Conservation (phyloP, 2,888 invertebrate genomes). For the Tinea pellionella region DNA sequence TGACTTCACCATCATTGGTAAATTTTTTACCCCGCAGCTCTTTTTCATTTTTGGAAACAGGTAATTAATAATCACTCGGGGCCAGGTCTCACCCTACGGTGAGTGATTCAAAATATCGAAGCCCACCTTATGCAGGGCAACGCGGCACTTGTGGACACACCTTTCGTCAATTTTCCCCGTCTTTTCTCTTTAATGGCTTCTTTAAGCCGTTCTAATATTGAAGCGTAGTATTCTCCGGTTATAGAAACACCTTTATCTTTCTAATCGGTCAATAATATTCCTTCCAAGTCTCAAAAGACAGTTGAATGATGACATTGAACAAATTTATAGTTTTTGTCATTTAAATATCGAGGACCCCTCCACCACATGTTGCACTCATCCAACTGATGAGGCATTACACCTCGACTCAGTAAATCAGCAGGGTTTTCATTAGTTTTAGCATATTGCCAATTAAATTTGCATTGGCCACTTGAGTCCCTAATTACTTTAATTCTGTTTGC, state of each 20-base stretch:
- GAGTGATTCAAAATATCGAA: slow-evolving; percentile 5
- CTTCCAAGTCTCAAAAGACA: background rate
- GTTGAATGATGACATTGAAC: too few species aligned
- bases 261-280: slow-evolving; percentile 2
- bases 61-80: slow-evolving; percentile 11
- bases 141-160: slow-evolving; percentile 18
- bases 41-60: slow-evolving; percentile 10
- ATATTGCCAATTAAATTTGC: too few species aligned
- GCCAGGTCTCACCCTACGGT: slow-evolving; percentile 6
- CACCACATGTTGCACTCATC: too few species aligned
- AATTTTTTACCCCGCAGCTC: slow-evolving; percentile 17
- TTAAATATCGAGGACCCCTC: too few species aligned
- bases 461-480: too few species aligned
- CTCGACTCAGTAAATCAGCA: too few species aligned
- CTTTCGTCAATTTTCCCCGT: slow-evolving; percentile 17
- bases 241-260: slow-evolving; percentile 1
- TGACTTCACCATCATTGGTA: slow-evolving; percentile 17
- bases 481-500: too few species aligned
- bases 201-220: slow-evolving; percentile 18
- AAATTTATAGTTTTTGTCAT: too few species aligned
- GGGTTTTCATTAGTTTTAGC: too few species aligned
- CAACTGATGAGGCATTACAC: too few species aligned
- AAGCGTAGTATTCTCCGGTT: slow-evolving; percentile 15
- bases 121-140: slow-evolving; percentile 17
- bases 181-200: slow-evolving; percentile 16